Conservation (phyloP, 2,113 vertebrate genomes). For the Cyanoramphus novaezelandiae region DNA sequence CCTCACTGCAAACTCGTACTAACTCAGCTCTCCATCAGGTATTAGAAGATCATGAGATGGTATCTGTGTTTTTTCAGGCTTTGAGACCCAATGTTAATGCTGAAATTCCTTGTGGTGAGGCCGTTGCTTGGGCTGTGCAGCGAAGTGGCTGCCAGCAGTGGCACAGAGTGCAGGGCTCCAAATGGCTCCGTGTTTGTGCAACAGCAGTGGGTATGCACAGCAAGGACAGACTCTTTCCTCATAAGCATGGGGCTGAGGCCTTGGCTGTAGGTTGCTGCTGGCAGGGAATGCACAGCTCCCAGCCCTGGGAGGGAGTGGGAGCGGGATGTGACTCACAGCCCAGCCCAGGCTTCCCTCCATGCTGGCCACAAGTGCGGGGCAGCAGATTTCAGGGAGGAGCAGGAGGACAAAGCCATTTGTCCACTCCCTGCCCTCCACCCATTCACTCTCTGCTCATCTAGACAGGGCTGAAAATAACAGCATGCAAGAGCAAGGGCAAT, state of each 20-base stretch:
- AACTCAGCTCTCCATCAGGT: background rate
- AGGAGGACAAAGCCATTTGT: background rate
- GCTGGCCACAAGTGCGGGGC: background rate
- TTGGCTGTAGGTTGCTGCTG: background rate
- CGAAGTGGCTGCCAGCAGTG: background rate
- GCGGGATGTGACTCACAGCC: background rate
- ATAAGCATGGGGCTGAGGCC: accelerated
- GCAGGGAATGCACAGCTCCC: accelerated
- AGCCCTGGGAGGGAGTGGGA: background rate
- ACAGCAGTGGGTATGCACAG: background rate
- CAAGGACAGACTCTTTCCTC: background rate
- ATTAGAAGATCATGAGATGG: background rate
- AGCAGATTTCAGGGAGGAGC: background rate
- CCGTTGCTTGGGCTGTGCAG: background rate
- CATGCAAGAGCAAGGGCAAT: background rate
- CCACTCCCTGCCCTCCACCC: background rate
- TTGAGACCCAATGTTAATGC: background rate
- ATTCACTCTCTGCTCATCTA: background rate
- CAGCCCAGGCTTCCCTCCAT: background rate
- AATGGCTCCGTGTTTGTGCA: background rate
- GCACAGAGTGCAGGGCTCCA: background rate
- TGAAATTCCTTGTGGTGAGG: background rate
- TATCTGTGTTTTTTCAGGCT: background rate
- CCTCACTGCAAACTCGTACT: background rate
- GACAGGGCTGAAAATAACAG: background rate